A percentile compares a stretch with the other conserved stretches of the same genome.
phyloP scores from a whole-genome alignment of 2,888 invertebrate species.

The Drosophila phalerata region DNA sequence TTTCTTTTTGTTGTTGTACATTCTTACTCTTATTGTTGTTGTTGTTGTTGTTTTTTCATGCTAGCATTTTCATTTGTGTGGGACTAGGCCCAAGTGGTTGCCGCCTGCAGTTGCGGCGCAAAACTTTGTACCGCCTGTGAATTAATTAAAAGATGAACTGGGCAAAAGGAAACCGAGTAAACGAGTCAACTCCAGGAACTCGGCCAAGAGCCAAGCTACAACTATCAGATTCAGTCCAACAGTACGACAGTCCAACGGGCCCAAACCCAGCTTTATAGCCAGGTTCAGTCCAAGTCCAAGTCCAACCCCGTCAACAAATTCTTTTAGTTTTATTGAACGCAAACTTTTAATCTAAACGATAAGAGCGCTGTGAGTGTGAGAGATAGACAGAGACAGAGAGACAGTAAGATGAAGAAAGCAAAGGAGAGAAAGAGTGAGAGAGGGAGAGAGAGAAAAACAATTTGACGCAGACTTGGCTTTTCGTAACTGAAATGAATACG shows the following conservation, averaged over 20 bases:
- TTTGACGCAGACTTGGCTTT: not conserved
- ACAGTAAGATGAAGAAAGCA: not conserved
- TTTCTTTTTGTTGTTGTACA: not conserved
- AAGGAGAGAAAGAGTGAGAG: not conserved
- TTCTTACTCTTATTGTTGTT: conserved; percentile 1
- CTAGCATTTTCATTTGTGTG: conserved; percentile 60
- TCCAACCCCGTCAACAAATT: conserved; percentile 42
- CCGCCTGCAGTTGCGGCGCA: conserved; percentile 57
- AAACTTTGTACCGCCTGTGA: conserved; percentile 76
- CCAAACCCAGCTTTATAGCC: not conserved
- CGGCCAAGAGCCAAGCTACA: not conserved
- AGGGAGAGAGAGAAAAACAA: not conserved
- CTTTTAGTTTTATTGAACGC: conserved; percentile 52
- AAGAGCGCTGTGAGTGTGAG: conserved; percentile 22
- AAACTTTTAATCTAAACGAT: conserved; percentile 60
- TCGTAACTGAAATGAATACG: conserved; percentile 6
- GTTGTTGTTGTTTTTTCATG: conserved; percentile 28
- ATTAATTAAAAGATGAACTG: conserved; percentile 80
- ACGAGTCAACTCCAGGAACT: conserved; percentile 43
- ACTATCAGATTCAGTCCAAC: conserved; percentile 3
- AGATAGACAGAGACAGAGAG: not conserved
- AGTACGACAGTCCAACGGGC: not conserved
- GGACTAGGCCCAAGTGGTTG: conserved; percentile 74
- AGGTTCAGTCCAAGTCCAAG: conserved; percentile 10
- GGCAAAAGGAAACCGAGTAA: conserved; percentile 53